Conservation (phyloP, 1,140 invertebrate genomes). For the Drosophila elegans region DNA sequence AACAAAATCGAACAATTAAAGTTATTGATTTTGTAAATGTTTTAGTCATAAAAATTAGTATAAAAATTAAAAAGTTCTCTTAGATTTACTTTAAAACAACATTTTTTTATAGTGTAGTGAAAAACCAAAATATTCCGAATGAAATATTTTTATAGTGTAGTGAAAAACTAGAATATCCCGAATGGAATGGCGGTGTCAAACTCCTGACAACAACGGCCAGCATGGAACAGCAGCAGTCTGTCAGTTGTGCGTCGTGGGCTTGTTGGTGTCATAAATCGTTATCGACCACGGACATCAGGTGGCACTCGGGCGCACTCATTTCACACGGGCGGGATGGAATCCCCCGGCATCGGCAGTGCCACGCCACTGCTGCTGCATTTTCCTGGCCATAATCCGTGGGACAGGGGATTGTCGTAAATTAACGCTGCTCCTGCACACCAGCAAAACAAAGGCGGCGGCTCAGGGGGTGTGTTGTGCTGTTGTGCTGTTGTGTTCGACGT, state of each 20-base stretch:
- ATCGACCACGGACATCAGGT: slow-evolving; percentile 84
- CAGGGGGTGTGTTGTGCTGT: slow-evolving; percentile 16
- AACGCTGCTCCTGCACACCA: slow-evolving; percentile 44
- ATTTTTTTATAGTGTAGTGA: no score
- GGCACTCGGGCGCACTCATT: slow-evolving; percentile 72
- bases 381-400: slow-evolving; percentile 55
- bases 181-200: slow-evolving; percentile 66
- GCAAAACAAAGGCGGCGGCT: slow-evolving; percentile 27
- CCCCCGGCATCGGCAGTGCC: slow-evolving; percentile 6
- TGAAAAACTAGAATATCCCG: slow-evolving; percentile 33
- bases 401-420: slow-evolving; percentile 78
- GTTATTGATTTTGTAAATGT: no score
- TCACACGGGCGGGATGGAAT: slow-evolving; percentile 29
- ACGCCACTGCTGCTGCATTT: slow-evolving; percentile 49
- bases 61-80: no score
- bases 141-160: slow-evolving; percentile 2
- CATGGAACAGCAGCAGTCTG: slow-evolving; percentile 46
- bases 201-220: slow-evolving; percentile 30
- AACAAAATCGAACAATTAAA: no score
- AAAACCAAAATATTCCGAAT: no score
- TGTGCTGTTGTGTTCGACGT: slow-evolving; percentile 1
- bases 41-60: no score
- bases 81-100: no score
- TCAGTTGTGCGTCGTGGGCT: slow-evolving; percentile 44
- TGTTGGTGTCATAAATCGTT: slow-evolving; percentile 83